A percentile compares a stretch with the other conserved stretches of the same genome.
phyloP scores from a whole-genome alignment of 2,888 invertebrate genomes.

The Aphidius colemani region DNA sequence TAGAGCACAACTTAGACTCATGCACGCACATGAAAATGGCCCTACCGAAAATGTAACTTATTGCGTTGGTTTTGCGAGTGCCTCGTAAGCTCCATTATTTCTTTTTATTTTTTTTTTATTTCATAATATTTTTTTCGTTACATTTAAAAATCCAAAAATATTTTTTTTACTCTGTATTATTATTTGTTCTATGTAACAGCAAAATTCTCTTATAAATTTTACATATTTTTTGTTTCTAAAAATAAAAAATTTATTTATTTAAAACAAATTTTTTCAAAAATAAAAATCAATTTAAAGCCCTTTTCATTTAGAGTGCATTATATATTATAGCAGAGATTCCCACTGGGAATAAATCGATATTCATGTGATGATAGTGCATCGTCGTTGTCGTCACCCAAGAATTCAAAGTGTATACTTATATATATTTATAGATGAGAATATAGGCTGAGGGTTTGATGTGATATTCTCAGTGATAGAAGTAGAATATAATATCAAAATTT shows the following conservation, averaged over 20 bases:
- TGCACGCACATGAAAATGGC: constrained; percentile 40
- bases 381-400: constrained; percentile 8
- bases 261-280: too few species aligned
- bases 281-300: background rate
- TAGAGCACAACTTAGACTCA: constrained; percentile 41
- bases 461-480: constrained; percentile 14
- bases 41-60: constrained; percentile 43
- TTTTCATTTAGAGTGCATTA: background rate
- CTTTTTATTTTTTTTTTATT: too few species aligned
- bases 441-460: constrained; percentile 14
- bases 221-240: too few species aligned
- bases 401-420: constrained; percentile 2
- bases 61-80: constrained; percentile 33
- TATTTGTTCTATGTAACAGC: too few species aligned
- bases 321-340: constrained; percentile 4
- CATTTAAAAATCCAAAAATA: too few species aligned
- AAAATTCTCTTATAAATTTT: too few species aligned
- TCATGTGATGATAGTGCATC: constrained; percentile 19
- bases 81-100: constrained; percentile 11
- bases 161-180: too few species aligned
- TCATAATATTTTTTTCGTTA: too few species aligned
- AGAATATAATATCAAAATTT: background rate
- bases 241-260: too few species aligned
- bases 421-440: constrained; percentile 15
- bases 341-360: constrained; percentile 17